These are phyloP conservation scores for Psittacula echo DNA, from an alignment of 2,797 vertebrate genomes.

Conservation along the genomic window DNA sequence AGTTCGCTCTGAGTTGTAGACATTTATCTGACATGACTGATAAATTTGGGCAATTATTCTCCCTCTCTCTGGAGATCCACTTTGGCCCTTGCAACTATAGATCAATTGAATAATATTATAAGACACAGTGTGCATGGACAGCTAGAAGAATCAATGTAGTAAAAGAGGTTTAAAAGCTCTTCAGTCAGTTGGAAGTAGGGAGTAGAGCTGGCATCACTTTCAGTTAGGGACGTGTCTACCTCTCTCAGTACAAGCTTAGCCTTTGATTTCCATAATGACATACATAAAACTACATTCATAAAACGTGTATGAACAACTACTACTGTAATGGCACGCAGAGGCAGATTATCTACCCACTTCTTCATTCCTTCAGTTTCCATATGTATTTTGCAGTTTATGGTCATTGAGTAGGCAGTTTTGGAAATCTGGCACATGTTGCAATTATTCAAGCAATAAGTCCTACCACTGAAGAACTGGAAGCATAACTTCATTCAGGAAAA, in stretches of 20 bases:
- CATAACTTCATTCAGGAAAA: not conserved
- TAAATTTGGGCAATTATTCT: constrained; percentile 49
- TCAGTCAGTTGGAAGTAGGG: constrained; percentile 35
- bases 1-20: constrained; percentile 32
- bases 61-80: constrained; percentile 32
- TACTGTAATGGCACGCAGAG: not conserved
- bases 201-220: constrained; percentile 10
- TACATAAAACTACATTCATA: constrained; percentile 31
- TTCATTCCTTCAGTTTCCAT: constrained; percentile 25
- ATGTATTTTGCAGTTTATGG: not conserved
- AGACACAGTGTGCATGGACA: constrained; percentile 44
- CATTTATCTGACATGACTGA: constrained; percentile 53
- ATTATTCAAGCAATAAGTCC: not conserved
- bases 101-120: constrained; percentile 40
- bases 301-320: constrained; percentile 1
- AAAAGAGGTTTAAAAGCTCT: constrained; percentile 50
- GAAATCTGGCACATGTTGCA: not conserved
- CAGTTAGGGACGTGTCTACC: not conserved
- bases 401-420: not conserved
- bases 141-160: constrained; percentile 34
- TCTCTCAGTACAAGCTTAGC: constrained; percentile 9
- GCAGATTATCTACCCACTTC: not conserved
- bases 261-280: constrained; percentile 53
- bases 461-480: not conserved
- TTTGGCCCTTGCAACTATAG: constrained; percentile 47